Conservation (phyloP, 2,113 vertebrate species). For the Dicentrarchus labrax region DNA sequence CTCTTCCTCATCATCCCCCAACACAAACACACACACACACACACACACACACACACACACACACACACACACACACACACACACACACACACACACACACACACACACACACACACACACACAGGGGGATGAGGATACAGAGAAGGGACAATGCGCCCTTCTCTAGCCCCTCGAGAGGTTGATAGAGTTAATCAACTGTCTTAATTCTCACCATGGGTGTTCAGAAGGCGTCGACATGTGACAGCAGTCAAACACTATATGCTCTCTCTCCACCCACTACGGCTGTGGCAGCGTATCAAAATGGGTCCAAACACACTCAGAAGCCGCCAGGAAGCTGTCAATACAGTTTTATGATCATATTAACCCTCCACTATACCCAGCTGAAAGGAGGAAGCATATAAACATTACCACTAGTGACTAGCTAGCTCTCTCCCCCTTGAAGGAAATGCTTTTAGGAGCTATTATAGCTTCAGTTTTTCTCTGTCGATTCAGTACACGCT, state of each 20-base stretch:
- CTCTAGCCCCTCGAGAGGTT: conserved; percentile 38
- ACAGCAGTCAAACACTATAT: conserved; percentile 47
- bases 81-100: conserved; percentile 19
- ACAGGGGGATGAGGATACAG: conserved; percentile 19
- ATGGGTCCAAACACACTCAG: conserved; percentile 1
- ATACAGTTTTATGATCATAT: conserved; percentile 30
- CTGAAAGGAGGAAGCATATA: neutral
- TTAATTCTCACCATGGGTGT: conserved; percentile 57
- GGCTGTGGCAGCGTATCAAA: conserved; percentile 33
- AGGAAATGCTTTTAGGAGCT: conserved; percentile 27
- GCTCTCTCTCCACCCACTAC: neutral
- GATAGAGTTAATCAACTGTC: conserved; percentile 68
- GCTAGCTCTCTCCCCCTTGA: neutral
- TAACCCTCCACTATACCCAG: neutral
- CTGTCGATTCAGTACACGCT: neutral
- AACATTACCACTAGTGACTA: neutral
- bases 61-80: neutral
- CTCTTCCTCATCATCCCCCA: conserved; percentile 24
- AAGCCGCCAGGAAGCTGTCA: conserved; percentile 20
- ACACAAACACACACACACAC: neutral
- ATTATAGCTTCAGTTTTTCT: neutral
- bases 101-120: neutral
- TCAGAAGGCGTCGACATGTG: conserved; percentile 35
- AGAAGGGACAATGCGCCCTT: conserved; percentile 16
- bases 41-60: neutral